Evolutionary conservation across 2,888 invertebrate species (phyloP), one percentile per base, ranked within the genome.

Genomic region (Apamea sordens): DNA sequence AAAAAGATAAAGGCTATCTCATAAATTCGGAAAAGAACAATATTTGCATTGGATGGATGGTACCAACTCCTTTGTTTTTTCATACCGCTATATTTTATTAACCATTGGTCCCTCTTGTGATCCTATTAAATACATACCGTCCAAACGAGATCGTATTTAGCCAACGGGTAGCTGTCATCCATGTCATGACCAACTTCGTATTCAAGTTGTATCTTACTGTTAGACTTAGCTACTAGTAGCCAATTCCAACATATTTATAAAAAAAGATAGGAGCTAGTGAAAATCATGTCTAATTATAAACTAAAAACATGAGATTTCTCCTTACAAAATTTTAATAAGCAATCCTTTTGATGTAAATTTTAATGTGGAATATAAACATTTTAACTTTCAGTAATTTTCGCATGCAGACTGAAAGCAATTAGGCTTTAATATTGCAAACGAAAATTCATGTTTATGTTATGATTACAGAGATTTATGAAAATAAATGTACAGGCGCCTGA

Each of bases 401-500:
- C 18, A 21, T 44, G 41, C 15, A 76, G 21, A 44, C 67, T 47
- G 80, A 53, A 50, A 32, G 28, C 32, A 50, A 59, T 28, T 10
- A 21, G 7, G 53, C 2, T 79, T 71, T 71, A 7, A 50, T 44
- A 59, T 73, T 59, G 15, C 2, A 69, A 56, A 63, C 63, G 36
- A 28, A 44, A 47, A 73, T 56, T 53, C 24, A 36, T 50, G 32
- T 53, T 0, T 5, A 28, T 13, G 32, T 10, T 32, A 24, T 53
- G 24, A 10, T 50, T 15, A 47, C 24, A 44, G 18, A 41, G 8
- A 18, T 21, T 28, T 47, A n/a, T 28, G 21, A 59, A 47, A 65
- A 59, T 36, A 76, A 80, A 24, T 61, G 1, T 13, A 44, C 8
- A 36, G 13, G 44, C 68, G 74, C 80, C 80, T 68, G 53, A 36